Evolutionary conservation across 2,113 vertebrate species (phyloP), one percentile per base, ranked within the genome.

Genomic region (Phalacrocorax brasilianus): DNA sequence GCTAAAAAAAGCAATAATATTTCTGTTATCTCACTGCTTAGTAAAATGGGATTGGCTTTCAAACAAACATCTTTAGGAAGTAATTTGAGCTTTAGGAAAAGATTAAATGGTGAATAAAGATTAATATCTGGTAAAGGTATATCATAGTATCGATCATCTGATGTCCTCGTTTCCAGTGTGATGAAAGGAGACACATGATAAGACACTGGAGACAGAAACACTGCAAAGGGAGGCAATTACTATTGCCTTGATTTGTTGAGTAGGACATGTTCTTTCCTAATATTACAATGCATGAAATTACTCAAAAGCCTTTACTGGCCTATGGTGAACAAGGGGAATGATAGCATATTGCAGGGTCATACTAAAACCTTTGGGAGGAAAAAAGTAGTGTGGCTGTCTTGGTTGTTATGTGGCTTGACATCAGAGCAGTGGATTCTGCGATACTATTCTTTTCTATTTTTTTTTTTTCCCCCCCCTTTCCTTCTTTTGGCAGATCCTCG

Each of bases 381-480:
- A 23, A 65, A 76, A 63, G 7, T 24, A 3, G 0, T 13, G 4
- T 73, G 53, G 21, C 58, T 82, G 2, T 53, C 12, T 63, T 85
- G 42, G 15, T 75, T 65, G 8, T 44, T 74, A 18, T 1, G 4
- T 55, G 28, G 8, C 11, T 80, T 95, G 72, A 47, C 4, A 9
- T 74, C 18, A 17, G 11, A 35, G 75, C 40, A 13, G 22, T 58
- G 26, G 23, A 65, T 91, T 90, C 50, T 42, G 24, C 65, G 16
- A 27, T 81, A 16, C 0, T 75, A 9, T 15, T 62, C 2, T 79
- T n/a, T n/a, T 18, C 4, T 30, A 1, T 1, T 5, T 40, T n/a
- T 35, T 21, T 38, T 45, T 14, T 6, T 35, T 35, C 38, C 38
- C 38, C 38, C 38, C 38, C 38, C 38, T 67, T 75, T 49, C 40